Evolutionary conservation across 2,113 vertebrate genomes (phyloP), one percentile per base, ranked within the genome.

Genomic region (Caretta caretta): DNA sequence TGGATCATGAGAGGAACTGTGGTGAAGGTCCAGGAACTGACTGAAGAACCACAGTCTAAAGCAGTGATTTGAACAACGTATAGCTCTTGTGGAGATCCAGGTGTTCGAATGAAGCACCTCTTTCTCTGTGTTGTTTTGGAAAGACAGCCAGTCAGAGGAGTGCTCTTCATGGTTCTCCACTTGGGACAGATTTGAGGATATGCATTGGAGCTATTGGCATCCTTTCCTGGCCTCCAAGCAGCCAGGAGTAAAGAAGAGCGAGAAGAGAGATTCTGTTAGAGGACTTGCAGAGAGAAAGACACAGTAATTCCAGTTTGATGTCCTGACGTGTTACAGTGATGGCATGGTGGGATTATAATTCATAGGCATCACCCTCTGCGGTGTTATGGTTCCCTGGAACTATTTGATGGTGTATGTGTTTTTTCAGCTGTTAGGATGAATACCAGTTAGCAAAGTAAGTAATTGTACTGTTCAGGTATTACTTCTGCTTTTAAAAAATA

Each of bases 21-120:
- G 54, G 46, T 38, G 3, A 3, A 14, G 62, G 22, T 35, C n/a
- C 9, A 42, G 3, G 16, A 22, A 62, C 80, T 8, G 49, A 49
- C 51, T 1, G n/a, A 53, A 8, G 69, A 49, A 48, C 25, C 0
- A 1, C 29, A 35, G 42, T 76, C 20, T 42, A 46, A 76, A 76
- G 22, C n/a, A 76, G n/a, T 25, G 38, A 25, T 20, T 76, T 42
- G 72, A 76, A 46, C 72, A 42, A 46, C 24, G 12, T 46, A n/a
- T 22, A 42, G n/a, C 69, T 38, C 20, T 25, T 24, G 51, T 12
- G 53, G 49, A n/a, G 35, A 10, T 10, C 46, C 35, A 0, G 0
- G 62, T 16, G 11, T n/a, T 4, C 3, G 54, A 11, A 6, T 0
- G 17, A 51, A 4, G 51, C 14, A 0, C 20, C 1, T 25, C 83